Evolutionary conservation across 2,797 vertebrate species (phyloP), one percentile per base, ranked within the genome.

Genomic region (Uromys caudimaculatus): DNA sequence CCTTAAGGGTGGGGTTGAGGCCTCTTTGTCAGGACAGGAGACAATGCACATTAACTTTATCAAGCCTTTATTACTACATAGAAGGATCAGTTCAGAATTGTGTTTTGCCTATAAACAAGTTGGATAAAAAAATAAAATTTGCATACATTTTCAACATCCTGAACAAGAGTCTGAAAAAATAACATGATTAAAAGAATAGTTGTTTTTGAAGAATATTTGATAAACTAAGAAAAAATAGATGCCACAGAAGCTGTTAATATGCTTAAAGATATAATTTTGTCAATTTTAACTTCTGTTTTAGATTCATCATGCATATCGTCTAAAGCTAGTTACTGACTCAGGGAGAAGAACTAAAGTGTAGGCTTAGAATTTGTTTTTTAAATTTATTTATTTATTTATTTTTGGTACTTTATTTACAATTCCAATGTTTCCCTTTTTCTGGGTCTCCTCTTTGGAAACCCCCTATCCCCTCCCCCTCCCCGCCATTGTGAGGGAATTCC

Each of bases 231-330:
- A 90, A 96, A 93, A 64, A 3, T 14, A 90, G 0, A 41, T 11
- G 56, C 44, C 81, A 79, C 9, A 41, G 38, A 24, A 24, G 38
- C 71, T 41, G 10, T 4, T 41, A 38, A 23, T 41, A 73, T 41
- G 71, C 21, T 73, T 88, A 50, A 87, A 64, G 52, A 29, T 76
- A 90, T 0, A 60, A n/a, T 81, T 84, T 77, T 75, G 41, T 44
- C 56, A 93, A 73, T 23, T 82, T 77, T 19, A 56, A 54, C 54
- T 58, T 6, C 29, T 77, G 50, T 82, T 82, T 73, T 82, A 54
- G 85, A 56, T 91, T 73, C 90, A 71, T 19, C 35, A 81, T 73
- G 83, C 56, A 44, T 90, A 90, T 90, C 64, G 88, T 50, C 29
- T 54, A 24, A 92, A 76, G 6, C 24, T 69, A 19, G 13, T 78